Percentiles rank a stretch among this genome's conserved stretches.
These are phyloP conservation scores for Anas capensis DNA, from an alignment of 2,797 vertebrate genomes.

Conservation along the genomic window DNA sequence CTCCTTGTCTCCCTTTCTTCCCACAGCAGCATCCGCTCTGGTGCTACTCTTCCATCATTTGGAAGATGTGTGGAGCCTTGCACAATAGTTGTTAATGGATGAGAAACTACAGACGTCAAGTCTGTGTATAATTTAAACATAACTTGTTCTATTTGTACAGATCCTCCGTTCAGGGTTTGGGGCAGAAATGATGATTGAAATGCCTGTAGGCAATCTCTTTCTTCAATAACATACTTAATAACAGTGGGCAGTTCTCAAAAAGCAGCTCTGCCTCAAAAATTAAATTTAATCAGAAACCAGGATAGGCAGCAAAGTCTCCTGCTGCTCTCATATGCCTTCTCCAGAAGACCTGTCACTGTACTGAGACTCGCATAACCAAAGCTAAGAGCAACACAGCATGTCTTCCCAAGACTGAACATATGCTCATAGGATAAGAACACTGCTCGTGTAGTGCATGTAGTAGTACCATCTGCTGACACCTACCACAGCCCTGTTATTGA, in stretches of 20 bases:
- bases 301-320: not conserved
- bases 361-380: not conserved
- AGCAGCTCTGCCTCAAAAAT: not conserved
- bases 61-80: not conserved
- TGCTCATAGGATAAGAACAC: not conserved
- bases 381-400: not conserved
- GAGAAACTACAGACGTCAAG: not conserved
- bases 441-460: not conserved
- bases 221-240: not conserved
- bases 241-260: not conserved
- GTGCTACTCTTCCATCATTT: not conserved
- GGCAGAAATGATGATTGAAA: not conserved
- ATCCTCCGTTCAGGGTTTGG: not conserved
- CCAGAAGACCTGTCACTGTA: not conserved
- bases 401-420: not conserved
- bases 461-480: slow-evolving; percentile 7
- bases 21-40: not conserved
- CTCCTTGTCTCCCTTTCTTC: not conserved
- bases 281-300: not conserved
- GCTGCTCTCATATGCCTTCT: not conserved
- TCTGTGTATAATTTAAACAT: not conserved
- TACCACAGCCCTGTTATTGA: not conserved
- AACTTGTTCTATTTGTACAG: not conserved
- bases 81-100: not conserved
- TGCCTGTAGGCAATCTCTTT: not conserved